Conservation (phyloP, 2,888 invertebrate species). For the Panopea generosa region DNA sequence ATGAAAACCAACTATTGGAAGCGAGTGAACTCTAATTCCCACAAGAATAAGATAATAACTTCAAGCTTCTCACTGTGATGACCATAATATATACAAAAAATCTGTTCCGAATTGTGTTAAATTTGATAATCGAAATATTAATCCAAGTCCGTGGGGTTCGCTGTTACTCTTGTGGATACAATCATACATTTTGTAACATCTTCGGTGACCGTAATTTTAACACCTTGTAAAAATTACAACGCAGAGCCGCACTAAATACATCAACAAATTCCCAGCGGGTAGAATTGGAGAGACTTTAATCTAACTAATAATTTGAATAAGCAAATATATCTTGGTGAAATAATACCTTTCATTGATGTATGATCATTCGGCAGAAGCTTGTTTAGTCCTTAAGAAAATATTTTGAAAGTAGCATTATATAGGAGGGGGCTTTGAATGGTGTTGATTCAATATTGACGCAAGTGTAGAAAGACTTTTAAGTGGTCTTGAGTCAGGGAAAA, state of each 20-base stretch:
- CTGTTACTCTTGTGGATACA: too few relatives aligned
- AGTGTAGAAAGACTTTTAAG: not conserved
- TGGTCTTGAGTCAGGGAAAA: not conserved
- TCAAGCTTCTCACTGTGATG: too few relatives aligned
- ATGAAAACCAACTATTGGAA: too few relatives aligned
- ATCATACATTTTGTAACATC: too few relatives aligned
- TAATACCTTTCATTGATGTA: conserved; percentile 1
- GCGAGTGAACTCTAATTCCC: too few relatives aligned
- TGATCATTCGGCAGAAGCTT: not conserved
- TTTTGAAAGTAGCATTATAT: conserved; percentile 1
- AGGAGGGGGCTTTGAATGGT: not conserved
- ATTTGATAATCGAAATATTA: too few relatives aligned
- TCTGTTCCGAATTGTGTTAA: too few relatives aligned
- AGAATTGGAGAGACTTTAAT: conserved; percentile 5
- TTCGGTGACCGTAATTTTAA: too few relatives aligned
- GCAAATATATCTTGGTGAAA: conserved; percentile 4
- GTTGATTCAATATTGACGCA: not conserved
- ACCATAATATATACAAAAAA: too few relatives aligned
- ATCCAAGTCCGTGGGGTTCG: too few relatives aligned
- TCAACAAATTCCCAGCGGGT: not conserved
- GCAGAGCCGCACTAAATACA: not conserved
- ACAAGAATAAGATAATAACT: too few relatives aligned
- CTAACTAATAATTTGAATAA: conserved; percentile 4
- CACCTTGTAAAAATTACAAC: not conserved
- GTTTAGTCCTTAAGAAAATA: not conserved